Conservation (phyloP, 92 coral and sea anemone species). For the Phenganax marumi region DNA sequence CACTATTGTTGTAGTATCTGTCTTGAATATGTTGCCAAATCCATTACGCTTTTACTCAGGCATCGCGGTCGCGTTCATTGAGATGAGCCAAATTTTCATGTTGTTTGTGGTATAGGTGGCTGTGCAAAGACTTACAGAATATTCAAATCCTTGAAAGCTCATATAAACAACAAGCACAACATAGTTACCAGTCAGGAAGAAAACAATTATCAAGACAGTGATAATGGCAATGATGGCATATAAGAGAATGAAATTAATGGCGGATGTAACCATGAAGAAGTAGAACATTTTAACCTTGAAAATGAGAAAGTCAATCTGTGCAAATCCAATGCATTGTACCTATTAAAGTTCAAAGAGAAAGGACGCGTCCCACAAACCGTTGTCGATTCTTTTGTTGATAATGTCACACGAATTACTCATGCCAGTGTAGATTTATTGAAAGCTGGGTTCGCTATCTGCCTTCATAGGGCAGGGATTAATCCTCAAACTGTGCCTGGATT, state of each 20-base stretch:
- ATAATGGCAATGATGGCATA: not conserved
- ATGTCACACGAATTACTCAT: conserved; percentile 46
- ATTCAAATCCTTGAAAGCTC: conserved; percentile 32
- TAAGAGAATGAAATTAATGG: not conserved
- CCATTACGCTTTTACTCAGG: conserved; percentile 18
- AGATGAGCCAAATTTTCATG: conserved; percentile 45
- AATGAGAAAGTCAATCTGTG: conserved; percentile 26
- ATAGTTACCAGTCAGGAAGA: conserved; percentile 1
- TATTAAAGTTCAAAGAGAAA: conserved; percentile 59
- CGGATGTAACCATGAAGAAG: not conserved
- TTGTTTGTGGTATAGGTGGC: conserved; percentile 46
- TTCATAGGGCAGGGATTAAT: conserved; percentile 52
- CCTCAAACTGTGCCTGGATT: conserved; percentile 45
- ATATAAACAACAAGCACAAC: conserved; percentile 45
- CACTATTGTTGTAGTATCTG: conserved; percentile 48
- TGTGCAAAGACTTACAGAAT: conserved; percentile 46
- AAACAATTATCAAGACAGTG: not conserved
- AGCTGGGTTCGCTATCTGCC: conserved; percentile 36
- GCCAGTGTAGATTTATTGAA: conserved; percentile 46
- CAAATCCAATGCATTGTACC: conserved; percentile 47
- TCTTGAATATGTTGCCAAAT: conserved; percentile 40
- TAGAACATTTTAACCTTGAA: conserved; percentile 39
- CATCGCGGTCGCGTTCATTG: conserved; percentile 44
- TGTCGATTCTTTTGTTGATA: conserved; percentile 53
- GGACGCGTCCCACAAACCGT: conserved; percentile 62